Percentiles rank a stretch among this genome's conserved stretches.
Conservation (phyloP, 64 coral and sea anemone species). For the Actinia equina region DNA sequence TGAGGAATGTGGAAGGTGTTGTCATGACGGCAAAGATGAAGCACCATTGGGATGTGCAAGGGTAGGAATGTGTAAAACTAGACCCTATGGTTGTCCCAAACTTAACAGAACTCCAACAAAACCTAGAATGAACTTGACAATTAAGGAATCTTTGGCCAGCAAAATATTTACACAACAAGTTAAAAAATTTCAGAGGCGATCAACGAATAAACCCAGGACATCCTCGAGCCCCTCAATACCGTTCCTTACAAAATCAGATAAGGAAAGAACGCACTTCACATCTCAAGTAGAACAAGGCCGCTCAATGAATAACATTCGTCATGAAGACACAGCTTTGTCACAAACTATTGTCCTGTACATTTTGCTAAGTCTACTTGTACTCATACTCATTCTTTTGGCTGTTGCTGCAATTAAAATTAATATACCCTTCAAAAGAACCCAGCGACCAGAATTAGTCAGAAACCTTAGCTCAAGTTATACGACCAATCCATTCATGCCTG, state of each 20-base stretch:
- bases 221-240: neutral
- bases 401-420: neutral
- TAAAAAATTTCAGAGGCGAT: too few relatives aligned
- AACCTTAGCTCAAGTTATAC: neutral
- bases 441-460: neutral
- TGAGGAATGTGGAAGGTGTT: conserved; percentile 9
- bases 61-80: conserved; percentile 5
- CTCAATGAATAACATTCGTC: neutral
- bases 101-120: neutral
- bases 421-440: neutral
- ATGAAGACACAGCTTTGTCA: neutral
- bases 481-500: neutral
- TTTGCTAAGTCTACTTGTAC: neutral
- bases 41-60: neutral
- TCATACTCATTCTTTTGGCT: neutral
- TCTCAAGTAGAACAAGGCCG: neutral
- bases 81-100: conserved; percentile 4
- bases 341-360: neutral
- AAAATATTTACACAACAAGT: too few relatives aligned
- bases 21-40: neutral
- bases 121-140: neutral
- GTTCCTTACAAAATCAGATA: neutral
- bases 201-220: too few relatives aligned
- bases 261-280: too few relatives aligned
- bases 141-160: too few relatives aligned